phyloP scores from a whole-genome alignment of 2,113 vertebrate genomes.

The Tympanuchus pallidicinctus region DNA sequence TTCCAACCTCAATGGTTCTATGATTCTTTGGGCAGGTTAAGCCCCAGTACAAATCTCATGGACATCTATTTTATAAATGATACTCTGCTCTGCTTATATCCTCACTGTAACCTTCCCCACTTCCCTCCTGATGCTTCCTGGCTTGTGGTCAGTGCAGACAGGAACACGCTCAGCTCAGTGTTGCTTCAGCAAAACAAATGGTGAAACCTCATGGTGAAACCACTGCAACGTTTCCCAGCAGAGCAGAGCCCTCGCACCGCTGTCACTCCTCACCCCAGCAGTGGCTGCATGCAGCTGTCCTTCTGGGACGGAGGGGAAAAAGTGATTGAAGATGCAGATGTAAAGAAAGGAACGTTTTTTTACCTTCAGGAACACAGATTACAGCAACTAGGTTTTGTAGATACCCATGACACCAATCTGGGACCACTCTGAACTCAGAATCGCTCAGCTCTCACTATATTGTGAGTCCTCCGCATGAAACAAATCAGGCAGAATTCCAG shows the following conservation, averaged over 20 bases:
- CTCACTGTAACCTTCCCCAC: conserved; percentile 9
- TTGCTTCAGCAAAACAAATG: conserved; percentile 40
- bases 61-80: not conserved
- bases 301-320: not conserved
- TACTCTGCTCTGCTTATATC: not conserved
- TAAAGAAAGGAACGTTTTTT: not conserved
- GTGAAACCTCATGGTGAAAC: not conserved
- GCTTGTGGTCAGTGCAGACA: conserved; percentile 35
- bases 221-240: not conserved
- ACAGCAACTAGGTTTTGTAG: not conserved
- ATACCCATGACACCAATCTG: not conserved
- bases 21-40: not conserved
- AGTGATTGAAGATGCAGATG: not conserved
- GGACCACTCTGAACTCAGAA: not conserved
- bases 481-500: not conserved
- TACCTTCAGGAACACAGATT: not conserved
- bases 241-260: not conserved
- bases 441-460: not conserved
- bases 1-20: no score
- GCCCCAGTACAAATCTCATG: not conserved
- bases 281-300: not conserved
- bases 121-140: conserved; percentile 53
- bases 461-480: not conserved
- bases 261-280: not conserved
- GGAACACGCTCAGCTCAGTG: not conserved